Evolutionary conservation across 2,797 vertebrate species (phyloP), one percentile per base, ranked within the genome.

Genomic region (Lindbergichthys nudifrons): DNA sequence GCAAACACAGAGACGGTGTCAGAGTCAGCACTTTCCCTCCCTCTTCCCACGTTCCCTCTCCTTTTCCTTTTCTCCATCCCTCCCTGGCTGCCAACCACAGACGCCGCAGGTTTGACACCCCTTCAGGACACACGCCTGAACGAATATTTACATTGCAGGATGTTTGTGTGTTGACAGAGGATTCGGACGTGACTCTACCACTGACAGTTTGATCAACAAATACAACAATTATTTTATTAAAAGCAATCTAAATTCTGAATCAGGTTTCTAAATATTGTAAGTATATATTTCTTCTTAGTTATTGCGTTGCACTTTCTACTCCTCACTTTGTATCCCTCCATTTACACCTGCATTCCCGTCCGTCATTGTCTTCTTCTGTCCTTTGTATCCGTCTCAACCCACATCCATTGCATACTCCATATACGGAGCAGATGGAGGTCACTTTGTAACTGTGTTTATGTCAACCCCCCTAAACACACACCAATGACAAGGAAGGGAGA

Each of bases 11-110:
- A 87, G 89, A 91, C 69, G 77, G 77, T 88, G 87, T 89, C 81
- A 65, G 82, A 91, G 84, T 90, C 89, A 93, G 89, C 87, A 92
- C 86, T 91, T 89, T 87, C 69, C 77, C 81, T 81, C 85, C 80
- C 77, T 82, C 64, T 86, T 87, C 76, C 81, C 73, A 81, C 64
- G 46, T 85, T 76, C 71, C 60, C 76, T 81, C 79, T 85, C 77
- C 70, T 80, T 86, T 87, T 85, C 75, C 68, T 58, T 73, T 75
- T 84, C 80, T 77, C 80, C 73, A 72, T 82, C 66, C 70, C 77
- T 76, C 51, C 69, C 58, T 58, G 36, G 32, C 62, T 60, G 82
- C 84, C 90, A 90, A 68, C 87, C 87, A 81, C 83, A 88, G 74
- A 89, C 81, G 85, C 86, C 41, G 81, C 81, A 75, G 81, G 87